phyloP scores from a whole-genome alignment of 2,888 invertebrate genomes.

The Artemia sp. region DNA sequence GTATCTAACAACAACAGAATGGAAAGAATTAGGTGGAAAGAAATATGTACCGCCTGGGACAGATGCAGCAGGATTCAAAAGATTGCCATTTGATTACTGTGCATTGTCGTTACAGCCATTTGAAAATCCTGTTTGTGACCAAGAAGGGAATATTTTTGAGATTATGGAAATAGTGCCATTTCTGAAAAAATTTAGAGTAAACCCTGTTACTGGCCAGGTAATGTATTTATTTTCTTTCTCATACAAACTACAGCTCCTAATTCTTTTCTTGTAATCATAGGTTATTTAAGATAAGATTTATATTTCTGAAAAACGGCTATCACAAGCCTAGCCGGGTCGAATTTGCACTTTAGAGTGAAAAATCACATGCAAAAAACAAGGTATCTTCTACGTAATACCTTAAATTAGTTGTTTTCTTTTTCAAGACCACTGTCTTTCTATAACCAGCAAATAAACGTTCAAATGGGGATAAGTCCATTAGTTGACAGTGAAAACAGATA shows the following conservation, averaged over 20 bases:
- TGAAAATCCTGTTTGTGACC: slow-evolving; percentile 75
- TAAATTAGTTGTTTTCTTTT: no score
- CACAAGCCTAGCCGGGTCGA: no score
- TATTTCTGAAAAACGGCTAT: no score
- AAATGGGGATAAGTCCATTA: no score
- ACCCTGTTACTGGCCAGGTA: slow-evolving; percentile 81
- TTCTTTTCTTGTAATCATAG: no score
- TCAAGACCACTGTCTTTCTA: no score
- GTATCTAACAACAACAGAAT: slow-evolving; percentile 71
- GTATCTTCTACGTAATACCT: background rate
- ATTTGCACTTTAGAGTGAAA: no score
- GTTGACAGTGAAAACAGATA: no score
- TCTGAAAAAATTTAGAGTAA: slow-evolving; percentile 72
- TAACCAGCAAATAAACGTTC: no score
- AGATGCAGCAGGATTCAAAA: slow-evolving; percentile 63
- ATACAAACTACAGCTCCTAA: no score
- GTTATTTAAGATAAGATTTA: no score
- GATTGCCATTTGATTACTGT: slow-evolving; percentile 83
- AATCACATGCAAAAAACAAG: background rate
- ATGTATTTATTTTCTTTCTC: background rate
- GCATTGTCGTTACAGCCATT: slow-evolving; percentile 80
- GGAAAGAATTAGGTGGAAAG: slow-evolving; percentile 82
- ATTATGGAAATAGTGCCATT: slow-evolving; percentile 68
- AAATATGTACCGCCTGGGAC: slow-evolving; percentile 45
- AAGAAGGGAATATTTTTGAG: slow-evolving; percentile 82